Evolutionary conservation across 1,140 invertebrate species (phyloP), one percentile per base, ranked within the genome.

Genomic region (Tribolium madens): DNA sequence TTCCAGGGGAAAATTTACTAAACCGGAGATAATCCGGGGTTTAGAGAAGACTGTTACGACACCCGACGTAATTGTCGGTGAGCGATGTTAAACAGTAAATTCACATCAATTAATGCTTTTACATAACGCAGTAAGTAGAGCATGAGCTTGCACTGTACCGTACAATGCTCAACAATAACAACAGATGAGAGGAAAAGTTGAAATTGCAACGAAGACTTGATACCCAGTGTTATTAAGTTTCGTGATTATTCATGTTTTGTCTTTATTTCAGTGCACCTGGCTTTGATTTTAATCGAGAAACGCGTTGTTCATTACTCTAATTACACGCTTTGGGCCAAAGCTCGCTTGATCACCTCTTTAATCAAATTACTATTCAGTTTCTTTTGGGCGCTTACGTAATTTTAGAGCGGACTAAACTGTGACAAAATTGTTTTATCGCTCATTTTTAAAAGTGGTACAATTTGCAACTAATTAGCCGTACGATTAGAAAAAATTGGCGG

Each of bases 101-200:
- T 83, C 82, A 81, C 82, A 83, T 82, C 82, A 83, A 83, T 83
- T 83, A 83, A 80, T 71, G 71, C 80, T 82, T 83, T 82, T 83
- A 83, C 82, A 81, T 82, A 83, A 83, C 80, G 79, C 71, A 73
- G 78, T 82, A 83, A 83, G 81, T 83, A 83, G 82, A 83, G 82
- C 82, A 80, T 83, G 81, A 69, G 79, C 76, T 76, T 69, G 74
- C 81, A 83, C 64, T 79, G 75, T 81, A 82, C 70, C 81, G 81
- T 81, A 79, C 76, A 80, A 75, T 75, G 70, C 71, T 78, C 76
- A 81, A 83, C 80, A 83, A 83, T 79, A 74, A 73, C 50, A 68
- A 76, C 77, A 76, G 73, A 74, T 46, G 72, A 77, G 74, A 71
- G 60, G 77, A 80, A 78, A 77, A 76, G 69, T 74, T 60, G 77